Base-by-base conservation (phyloP, 2,888 invertebrate genomes). In the Noctua comes region DNA sequence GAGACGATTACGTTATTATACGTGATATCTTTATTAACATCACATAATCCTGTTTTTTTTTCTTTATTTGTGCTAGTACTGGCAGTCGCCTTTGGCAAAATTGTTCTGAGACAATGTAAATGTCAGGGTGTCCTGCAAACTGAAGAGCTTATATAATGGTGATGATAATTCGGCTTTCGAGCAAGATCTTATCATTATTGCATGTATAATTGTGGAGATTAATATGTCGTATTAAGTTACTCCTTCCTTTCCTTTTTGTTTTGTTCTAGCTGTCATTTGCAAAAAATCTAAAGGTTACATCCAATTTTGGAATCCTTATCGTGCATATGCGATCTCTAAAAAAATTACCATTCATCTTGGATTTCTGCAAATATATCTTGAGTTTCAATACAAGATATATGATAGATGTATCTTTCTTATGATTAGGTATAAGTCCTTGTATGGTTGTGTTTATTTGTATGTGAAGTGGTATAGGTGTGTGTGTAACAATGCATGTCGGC, bases 11-110 rank as follows among this genome's bases (percentile, higher is more conserved):
- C 88, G 88, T 86, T 87, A 87, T 87, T 84, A 86, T 85, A 88
- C 87, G 86, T 91, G 89, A 88, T 82, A 85, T 87, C 85, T 90
- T 90, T 90, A 86, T 88, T 85, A 86, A 89, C 79, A 83, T 88
- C 80, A 76, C 76, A 83, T 86, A 85, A 84, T 88, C 74, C 70
- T 78, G 79, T 82, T 83, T 79, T 82, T 36, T 36, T 64, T 80
- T 31, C 16, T 73, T 78, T 66, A 68, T 73, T 76, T 76, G 36
- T 68, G 51, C 64, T 68, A 66, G 83, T 64, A 21, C 40, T 68
- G 40, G 27, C 68, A 54, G 69, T 82, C 68, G 74, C 83, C 72
- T 84, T 76, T 68, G 68, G 85, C 75, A 75, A 84, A 73, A 76
- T 75, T 77, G 7, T 71, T 75, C 68, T 48, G 62, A 83, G 73